Evolutionary conservation across 2,888 invertebrate species (phyloP).

Genomic region (Buathra laborator): DNA sequence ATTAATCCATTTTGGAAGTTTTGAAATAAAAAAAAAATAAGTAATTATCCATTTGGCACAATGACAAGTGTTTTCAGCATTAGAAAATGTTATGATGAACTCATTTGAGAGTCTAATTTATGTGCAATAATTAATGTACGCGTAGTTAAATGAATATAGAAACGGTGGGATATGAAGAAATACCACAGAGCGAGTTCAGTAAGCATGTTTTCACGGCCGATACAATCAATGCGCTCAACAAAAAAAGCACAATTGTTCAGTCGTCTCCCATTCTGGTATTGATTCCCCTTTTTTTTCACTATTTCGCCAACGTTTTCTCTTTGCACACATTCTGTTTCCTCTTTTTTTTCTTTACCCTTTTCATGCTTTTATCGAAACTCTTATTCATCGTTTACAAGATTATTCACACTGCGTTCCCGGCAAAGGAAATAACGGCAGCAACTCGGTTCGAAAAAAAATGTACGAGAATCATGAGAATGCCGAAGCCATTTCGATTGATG

Average conservation of each 20-base stretch:
- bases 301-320: constrained; percentile 22
- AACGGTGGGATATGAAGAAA: too few relatives aligned
- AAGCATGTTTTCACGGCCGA: constrained; percentile 39
- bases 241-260: neutral
- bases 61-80: too few relatives aligned
- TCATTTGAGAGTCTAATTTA: too few relatives aligned
- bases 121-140: too few relatives aligned
- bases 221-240: constrained; percentile 1
- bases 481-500: neutral
- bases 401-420: constrained; percentile 5
- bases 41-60: too few relatives aligned
- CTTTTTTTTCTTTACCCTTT: constrained; percentile 8
- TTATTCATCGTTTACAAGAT: constrained; percentile 5
- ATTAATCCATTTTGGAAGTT: neutral
- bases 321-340: constrained; percentile 1
- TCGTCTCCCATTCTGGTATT: neutral
- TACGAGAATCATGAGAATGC: neutral
- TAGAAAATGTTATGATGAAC: too few relatives aligned
- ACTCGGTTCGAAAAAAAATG: neutral
- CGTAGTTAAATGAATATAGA: too few relatives aligned
- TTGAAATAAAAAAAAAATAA: neutral
- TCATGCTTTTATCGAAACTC: constrained; percentile 29
- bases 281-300: constrained; percentile 12
- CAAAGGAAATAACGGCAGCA: neutral
- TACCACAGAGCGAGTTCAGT: neutral